Evolutionary conservation across 2,888 invertebrate species (phyloP).

Genomic region (Nysson spinosus): DNA sequence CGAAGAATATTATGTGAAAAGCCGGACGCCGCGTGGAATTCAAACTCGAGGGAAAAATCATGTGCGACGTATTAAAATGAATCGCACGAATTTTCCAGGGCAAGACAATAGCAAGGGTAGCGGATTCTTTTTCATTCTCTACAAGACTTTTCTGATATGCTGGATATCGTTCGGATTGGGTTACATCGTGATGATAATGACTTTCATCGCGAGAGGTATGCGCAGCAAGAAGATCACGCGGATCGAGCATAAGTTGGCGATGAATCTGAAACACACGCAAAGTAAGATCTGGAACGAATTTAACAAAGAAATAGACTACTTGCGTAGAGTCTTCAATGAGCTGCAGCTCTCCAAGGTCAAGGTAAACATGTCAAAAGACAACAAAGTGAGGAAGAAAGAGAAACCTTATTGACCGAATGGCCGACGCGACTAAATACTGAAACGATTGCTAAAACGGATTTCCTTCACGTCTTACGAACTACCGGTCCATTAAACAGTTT

Average conservation of each 20-base stretch:
- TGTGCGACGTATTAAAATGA: too few species aligned
- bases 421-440: too few species aligned
- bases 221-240: slow-evolving; percentile 85
- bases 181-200: slow-evolving; percentile 93
- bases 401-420: too few species aligned
- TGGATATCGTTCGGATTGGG: slow-evolving; percentile 96
- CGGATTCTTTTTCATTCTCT: slow-evolving; percentile 83
- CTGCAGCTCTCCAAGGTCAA: slow-evolving; percentile 89
- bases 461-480: not conserved
- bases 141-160: slow-evolving; percentile 88
- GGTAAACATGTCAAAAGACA: too few species aligned
- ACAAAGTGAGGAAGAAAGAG: too few species aligned
- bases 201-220: slow-evolving; percentile 89
- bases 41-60: too few species aligned
- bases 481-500: not conserved
- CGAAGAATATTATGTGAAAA: too few species aligned
- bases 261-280: slow-evolving; percentile 88
- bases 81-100: slow-evolving; percentile 57
- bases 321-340: slow-evolving; percentile 88
- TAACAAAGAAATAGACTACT: slow-evolving; percentile 85
- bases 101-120: slow-evolving; percentile 76
- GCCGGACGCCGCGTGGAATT: too few species aligned
- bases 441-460: not conserved
- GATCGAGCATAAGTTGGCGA: slow-evolving; percentile 87
- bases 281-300: slow-evolving; percentile 87